A percentile compares a stretch with the other conserved stretches of the same genome.
Evolutionary conservation across 2,888 invertebrate species (phyloP).

Genomic region (Drosophila macrothrix): DNA sequence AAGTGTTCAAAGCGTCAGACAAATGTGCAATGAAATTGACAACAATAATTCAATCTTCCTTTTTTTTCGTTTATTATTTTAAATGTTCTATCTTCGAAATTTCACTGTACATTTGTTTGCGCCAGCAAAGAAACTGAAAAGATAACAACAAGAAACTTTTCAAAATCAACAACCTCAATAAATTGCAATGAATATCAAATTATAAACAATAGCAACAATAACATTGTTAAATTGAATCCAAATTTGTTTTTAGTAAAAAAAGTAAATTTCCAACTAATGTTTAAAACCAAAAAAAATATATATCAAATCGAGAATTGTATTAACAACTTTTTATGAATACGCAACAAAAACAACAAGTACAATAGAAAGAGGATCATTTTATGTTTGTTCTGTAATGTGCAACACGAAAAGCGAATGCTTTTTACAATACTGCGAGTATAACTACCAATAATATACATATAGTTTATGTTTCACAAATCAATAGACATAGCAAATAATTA

Average conservation of each 20-base stretch:
- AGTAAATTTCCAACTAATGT: constrained; percentile 11
- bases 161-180: constrained; percentile 14
- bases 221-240: constrained; percentile 28
- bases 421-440: constrained; percentile 40
- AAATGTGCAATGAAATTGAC: constrained; percentile 53
- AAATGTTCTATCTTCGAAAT: constrained; percentile 33
- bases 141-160: constrained; percentile 27
- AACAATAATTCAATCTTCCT: not conserved
- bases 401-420: constrained; percentile 34
- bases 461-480: constrained; percentile 41
- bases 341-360: constrained; percentile 18
- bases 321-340: constrained; percentile 4
- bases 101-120: constrained; percentile 58
- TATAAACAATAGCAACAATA: constrained; percentile 44
- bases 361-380: constrained; percentile 17
- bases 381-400: constrained; percentile 41
- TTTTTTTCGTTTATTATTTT: constrained; percentile 3
- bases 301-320: constrained; percentile 23
- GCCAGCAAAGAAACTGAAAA: constrained; percentile 24
- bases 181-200: constrained; percentile 56
- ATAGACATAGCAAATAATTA: constrained; percentile 52
- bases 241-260: constrained; percentile 4
- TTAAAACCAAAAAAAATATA: constrained; percentile 8
- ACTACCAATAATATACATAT: constrained; percentile 23
- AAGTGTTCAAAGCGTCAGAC: constrained; percentile 33